A percentile compares a stretch with the other conserved stretches of the same genome.
Evolutionary conservation across 1,140 invertebrate species (phyloP).

Genomic region (Leguminivora glycinivorella): DNA sequence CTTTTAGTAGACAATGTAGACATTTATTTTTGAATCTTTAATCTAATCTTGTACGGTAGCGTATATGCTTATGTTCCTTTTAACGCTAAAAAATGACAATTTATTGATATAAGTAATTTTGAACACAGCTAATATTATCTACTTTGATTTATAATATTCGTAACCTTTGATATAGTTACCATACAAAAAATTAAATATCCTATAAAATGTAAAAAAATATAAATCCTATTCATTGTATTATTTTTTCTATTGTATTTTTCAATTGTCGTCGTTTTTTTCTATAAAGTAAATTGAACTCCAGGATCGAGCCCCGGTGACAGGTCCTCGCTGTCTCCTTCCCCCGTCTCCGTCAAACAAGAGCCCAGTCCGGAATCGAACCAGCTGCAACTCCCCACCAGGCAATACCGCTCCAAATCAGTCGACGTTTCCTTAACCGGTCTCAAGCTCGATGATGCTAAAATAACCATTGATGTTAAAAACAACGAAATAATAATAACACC

Average conservation of each 20-base stretch:
- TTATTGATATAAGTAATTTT: too few species aligned
- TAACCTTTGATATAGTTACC: too few species aligned
- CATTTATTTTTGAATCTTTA: too few species aligned
- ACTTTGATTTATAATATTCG: too few species aligned
- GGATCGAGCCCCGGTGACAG: constrained; percentile 73
- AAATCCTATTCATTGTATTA: too few species aligned
- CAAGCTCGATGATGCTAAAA: constrained; percentile 63
- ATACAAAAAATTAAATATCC: too few species aligned
- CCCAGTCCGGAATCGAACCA: constrained; percentile 56
- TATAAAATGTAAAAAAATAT: too few species aligned
- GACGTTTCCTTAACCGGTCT: constrained; percentile 66
- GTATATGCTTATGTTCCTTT: too few species aligned
- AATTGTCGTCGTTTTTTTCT: constrained; percentile 33
- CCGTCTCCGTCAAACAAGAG: constrained; percentile 63
- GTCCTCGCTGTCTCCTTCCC: constrained; percentile 67
- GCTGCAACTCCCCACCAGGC: constrained; percentile 61
- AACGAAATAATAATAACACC: constrained; percentile 71
- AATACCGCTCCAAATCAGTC: constrained; percentile 70
- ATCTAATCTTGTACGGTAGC: too few species aligned
- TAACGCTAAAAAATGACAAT: too few species aligned
- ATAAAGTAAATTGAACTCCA: constrained; percentile 50
- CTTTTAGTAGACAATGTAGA: too few species aligned
- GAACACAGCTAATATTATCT: too few species aligned
- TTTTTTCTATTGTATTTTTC: not conserved
- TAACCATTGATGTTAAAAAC: constrained; percentile 64